Evolutionary conservation across 2,888 invertebrate genomes (phyloP), one percentile per base, ranked within the genome.

Genomic region (Noctua janthe): DNA sequence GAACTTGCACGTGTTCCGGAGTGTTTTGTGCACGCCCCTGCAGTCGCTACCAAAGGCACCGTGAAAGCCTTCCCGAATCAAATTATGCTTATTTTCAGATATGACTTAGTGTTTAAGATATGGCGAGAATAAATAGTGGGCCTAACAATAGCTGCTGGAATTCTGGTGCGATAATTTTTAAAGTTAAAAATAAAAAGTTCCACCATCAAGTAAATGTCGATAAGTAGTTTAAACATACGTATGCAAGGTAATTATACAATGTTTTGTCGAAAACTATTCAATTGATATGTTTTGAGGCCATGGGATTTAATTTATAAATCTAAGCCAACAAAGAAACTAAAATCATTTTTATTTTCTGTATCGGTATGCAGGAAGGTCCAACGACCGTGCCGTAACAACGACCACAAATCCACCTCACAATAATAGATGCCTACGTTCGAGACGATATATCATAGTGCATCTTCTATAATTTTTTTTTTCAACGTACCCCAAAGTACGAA

Each of bases 1-100:
- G 93, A 95, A 96, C 91, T 94, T 96, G 96, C 97, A 97, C 97
- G 97, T 97, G 97, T 96, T 95, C 96, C 96, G 96, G 95, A 92
- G 91, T 91, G 95, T 95, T 96, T 95, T 96, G 95, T 96, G 93
- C 93, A 92, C 93, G 92, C 93, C 94, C 94, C 93, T 94, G 94
- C 94, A 92, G 88, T 92, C 91, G 78, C 89, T 89, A 88, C 90
- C 90, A 91, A 92, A 92, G 92, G 89, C 89, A 91, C 91, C 94
- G 90, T 90, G 92, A 93, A 95, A 95, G 94, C 95, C 94, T 94
- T 84, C 85, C 82, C 87, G 80, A 91, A 90, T 91, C 86, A 91
- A 91, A 90, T 92, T 87, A 91, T 88, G 88, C 92, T 91, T 93
- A 93, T 94, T 94, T 94, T 94, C 93, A 94, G 92, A 91, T 85